Evolutionary conservation across 1,140 invertebrate genomes (phyloP), one percentile per base, ranked within the genome.

Genomic region (Cydia strobilella): DNA sequence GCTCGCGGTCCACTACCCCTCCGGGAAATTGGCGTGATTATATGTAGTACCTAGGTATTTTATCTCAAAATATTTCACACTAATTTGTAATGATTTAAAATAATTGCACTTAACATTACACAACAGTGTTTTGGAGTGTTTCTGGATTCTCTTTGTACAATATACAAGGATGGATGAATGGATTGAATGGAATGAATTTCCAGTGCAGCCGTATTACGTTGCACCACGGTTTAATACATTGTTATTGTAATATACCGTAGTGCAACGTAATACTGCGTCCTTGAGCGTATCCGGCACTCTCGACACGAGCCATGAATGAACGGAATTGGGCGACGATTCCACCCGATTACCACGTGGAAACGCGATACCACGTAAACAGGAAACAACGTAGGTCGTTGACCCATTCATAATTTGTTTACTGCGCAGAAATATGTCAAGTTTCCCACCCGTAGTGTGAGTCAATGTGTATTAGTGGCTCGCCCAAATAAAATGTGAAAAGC

Each of bases 271-370:
- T 51, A 72, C 73, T 77, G 77, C 23, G 71, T 76, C 84, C 82
- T 84, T 84, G 79, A 86, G 78, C 84, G 84, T 86, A 86, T 84
- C 84, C 84, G 81, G 75, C 65, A 73, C 71, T 74, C 48, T 23
- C 73, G 71, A 72, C 20, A 15, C 69, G 63, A 63, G 39, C 45
- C 75, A 75, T 76, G 75, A 75, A 83, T 80, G 78, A 78, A 69
- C 76, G 72, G 77, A 80, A 79, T 79, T 42, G 65, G 74, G 75
- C 45, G 42, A 72, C 75, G 77, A 78, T 78, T 72, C 76, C 63
- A 76, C 71, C 27, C 74, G 42, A 69, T 69, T 62, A 75, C 63
- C 79, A 80, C 79, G 79, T 79, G 79, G 74, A 80, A 73, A 35
- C 73, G 75, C 66, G 72, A 75, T 79, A 72, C 74, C 76, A 79